A percentile compares a stretch with the other conserved stretches of the same genome.
These are phyloP conservation scores for Seira musarum DNA, from an alignment of 2,888 invertebrate genomes.

Conservation along the genomic window DNA sequence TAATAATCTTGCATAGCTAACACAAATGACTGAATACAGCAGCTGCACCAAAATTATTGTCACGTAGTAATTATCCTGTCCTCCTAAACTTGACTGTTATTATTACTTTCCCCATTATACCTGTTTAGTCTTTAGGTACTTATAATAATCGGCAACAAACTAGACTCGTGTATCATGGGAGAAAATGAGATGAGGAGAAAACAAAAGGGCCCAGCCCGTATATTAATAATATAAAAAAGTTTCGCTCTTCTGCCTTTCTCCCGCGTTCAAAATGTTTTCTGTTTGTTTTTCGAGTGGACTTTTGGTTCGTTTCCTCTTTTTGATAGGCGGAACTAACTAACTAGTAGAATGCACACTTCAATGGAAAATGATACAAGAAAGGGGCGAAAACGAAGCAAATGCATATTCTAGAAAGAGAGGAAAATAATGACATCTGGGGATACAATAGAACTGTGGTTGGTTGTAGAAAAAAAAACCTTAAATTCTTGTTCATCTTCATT, in stretches of 20 bases:
- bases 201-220: slow-evolving; percentile 44
- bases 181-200: slow-evolving; percentile 34
- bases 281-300: slow-evolving; percentile 19
- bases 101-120: slow-evolving; percentile 5
- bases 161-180: slow-evolving; percentile 32
- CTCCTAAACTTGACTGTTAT: slow-evolving; percentile 50
- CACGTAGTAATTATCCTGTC: slow-evolving; percentile 52
- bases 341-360: slow-evolving; percentile 17
- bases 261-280: background rate
- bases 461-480: slow-evolving; percentile 17
- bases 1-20: too few species aligned
- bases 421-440: slow-evolving; percentile 45
- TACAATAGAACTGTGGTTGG: background rate
- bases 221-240: slow-evolving; percentile 19
- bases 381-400: background rate
- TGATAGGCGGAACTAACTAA: slow-evolving; percentile 36
- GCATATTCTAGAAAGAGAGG: slow-evolving; percentile 28
- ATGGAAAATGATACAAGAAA: slow-evolving; percentile 38
- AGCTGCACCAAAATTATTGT: slow-evolving; percentile 57
- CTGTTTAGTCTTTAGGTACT: too few species aligned
- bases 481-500: background rate
- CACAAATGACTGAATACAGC: slow-evolving; percentile 27
- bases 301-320: slow-evolving; percentile 5
- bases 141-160: too few species aligned
- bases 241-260: background rate